Evolutionary conservation across 1,140 invertebrate genomes (phyloP), one percentile per base, ranked within the genome.

Genomic region (Aphelinus certus): DNA sequence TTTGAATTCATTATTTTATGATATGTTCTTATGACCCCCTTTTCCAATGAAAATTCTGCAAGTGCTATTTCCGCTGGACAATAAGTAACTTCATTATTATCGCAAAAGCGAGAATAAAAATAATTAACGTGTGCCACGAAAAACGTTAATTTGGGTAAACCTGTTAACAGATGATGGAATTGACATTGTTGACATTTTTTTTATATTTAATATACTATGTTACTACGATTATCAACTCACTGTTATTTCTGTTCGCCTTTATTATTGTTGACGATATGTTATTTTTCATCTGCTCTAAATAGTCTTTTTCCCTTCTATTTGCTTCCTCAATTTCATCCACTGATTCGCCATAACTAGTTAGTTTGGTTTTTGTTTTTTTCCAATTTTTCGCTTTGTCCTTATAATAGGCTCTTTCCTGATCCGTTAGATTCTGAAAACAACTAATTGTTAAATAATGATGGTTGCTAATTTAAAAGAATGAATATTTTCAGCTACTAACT

Each of bases 1-100:
- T 79, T 60, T 48, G 88, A 87, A 71, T 88, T 88, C 0, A 92
- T 81, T 5, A 90, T 80, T 76, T 84, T 82, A 81, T 91, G 88
- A 76, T 89, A 90, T 2, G 83, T 77, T 9, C 88, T 82, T 47
- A 79, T 81, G 1, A 91, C 83, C 1, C 91, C 91, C 63, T 90
- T 80, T 46, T 80, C 61, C 2, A 92, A 71, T 56, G 87, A 89
- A 79, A 92, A 92, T 65, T 83, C 76, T 7, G 75, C 75, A 1
- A 88, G 10, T 1, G 83, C 83, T 76, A 87, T 81, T 75, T 89
- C 85, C n/a, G 86, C 88, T 1, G 89, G 88, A 56, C 67, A 80
- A 72, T 84, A 86, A 3, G 83, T 79, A 43, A 71, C 64, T 47
- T 49, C n/a, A 6, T 77, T 77, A 1, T 80, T 62, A 0, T 80